These are phyloP conservation scores for Pycnonotus jocosus DNA, from an alignment of 2,113 vertebrate species.

Conservation along the genomic window DNA sequence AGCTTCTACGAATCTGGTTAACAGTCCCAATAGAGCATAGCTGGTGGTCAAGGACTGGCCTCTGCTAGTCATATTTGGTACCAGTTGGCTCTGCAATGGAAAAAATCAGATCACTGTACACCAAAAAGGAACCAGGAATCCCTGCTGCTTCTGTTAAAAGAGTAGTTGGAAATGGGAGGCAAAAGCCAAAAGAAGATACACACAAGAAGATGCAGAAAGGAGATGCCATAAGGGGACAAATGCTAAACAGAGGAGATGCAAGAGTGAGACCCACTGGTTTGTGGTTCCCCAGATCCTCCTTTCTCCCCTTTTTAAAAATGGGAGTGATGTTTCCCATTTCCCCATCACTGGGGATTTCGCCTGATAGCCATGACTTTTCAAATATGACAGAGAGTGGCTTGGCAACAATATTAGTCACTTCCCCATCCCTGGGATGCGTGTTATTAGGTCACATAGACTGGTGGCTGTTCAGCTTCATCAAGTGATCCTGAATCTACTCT, in stretches of 20 bases:
- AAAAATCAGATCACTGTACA: fast-evolving
- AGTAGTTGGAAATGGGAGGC: background rate
- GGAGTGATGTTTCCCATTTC: background rate
- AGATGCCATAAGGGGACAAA: background rate
- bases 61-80: background rate
- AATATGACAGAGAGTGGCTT: background rate
- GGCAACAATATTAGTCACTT: background rate
- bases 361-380: background rate
- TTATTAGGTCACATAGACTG: background rate
- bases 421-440: background rate
- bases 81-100: background rate
- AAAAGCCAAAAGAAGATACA: background rate
- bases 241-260: background rate
- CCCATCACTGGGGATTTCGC: background rate
- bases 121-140: background rate
- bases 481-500: background rate
- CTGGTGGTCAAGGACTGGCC: background rate
- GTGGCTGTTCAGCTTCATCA: background rate
- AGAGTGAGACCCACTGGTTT: background rate
- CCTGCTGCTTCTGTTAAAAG: background rate
- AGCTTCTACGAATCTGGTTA: background rate
- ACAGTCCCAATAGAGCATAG: background rate
- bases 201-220: background rate
- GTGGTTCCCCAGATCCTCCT: background rate
- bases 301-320: background rate